These are phyloP conservation scores for Lethrus apterus DNA, from an alignment of 1,140 invertebrate genomes.

Conservation along the genomic window DNA sequence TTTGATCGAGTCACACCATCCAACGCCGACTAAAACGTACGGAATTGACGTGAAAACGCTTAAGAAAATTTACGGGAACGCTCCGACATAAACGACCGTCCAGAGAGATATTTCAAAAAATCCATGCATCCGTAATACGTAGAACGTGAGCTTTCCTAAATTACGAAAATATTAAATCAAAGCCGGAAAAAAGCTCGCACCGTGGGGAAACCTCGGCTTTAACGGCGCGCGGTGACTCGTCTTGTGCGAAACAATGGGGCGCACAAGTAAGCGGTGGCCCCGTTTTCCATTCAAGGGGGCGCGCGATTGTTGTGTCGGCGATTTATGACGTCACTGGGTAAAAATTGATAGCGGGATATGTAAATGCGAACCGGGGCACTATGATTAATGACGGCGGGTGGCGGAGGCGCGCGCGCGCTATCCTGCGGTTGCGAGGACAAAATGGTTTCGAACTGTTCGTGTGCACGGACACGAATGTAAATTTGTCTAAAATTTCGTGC, in stretches of 20 bases:
- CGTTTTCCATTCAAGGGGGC: conserved; percentile 16
- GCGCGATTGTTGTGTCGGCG: conserved; percentile 26
- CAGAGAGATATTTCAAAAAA: no score
- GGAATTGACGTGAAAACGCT: no score
- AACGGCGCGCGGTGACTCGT: conserved; percentile 3
- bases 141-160: no score
- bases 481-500: conserved; percentile 24
- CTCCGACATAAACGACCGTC: no score
- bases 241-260: conserved; percentile 13
- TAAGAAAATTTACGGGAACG: no score
- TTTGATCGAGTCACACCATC: no score
- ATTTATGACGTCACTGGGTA: conserved; percentile 32
- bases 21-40: no score
- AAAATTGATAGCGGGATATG: conserved; percentile 33
- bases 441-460: conserved; percentile 17
- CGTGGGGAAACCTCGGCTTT: background rate
- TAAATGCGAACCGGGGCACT: conserved; percentile 24
- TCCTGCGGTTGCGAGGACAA: conserved; percentile 15
- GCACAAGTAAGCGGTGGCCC: background rate
- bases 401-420: conserved; percentile 21
- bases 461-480: conserved; percentile 23
- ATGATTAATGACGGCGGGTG: conserved; percentile 35
- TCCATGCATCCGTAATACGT: no score
- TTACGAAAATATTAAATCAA: no score
- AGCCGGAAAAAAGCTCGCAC: no score